Percentiles rank a stretch among this genome's conserved stretches.
These are phyloP conservation scores for Eilema sororculum DNA, from an alignment of 2,888 invertebrate genomes.

Conservation along the genomic window DNA sequence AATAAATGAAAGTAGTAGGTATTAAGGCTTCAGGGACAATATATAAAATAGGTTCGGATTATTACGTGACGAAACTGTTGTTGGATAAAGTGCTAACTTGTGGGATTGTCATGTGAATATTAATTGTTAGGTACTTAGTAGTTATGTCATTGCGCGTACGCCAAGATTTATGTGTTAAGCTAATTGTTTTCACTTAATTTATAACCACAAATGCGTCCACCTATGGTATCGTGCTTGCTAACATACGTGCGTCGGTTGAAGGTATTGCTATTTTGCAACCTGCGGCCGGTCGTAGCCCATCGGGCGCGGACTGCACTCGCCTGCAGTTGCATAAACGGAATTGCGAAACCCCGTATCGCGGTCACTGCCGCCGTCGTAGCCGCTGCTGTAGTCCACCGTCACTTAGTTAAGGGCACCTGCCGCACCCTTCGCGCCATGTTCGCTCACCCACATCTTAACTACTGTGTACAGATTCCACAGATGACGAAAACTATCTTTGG, in stretches of 20 bases:
- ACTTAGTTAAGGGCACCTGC: slow-evolving; percentile 72
- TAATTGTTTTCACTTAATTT: slow-evolving; percentile 50
- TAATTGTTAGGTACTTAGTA: slow-evolving; percentile 12
- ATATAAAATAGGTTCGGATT: slow-evolving; percentile 7
- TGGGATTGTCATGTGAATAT: slow-evolving; percentile 10
- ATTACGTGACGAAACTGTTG: neutral
- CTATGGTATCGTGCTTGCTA: slow-evolving; percentile 63
- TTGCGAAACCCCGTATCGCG: slow-evolving; percentile 82
- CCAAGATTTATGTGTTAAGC: slow-evolving; percentile 30
- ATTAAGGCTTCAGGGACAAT: slow-evolving; percentile 8
- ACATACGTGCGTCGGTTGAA: slow-evolving; percentile 65
- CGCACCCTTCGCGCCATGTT: slow-evolving; percentile 72
- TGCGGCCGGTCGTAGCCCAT: slow-evolving; percentile 72
- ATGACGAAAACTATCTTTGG: slow-evolving; percentile 14
- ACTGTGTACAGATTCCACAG: slow-evolving; percentile 19
- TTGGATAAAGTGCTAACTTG: slow-evolving; percentile 1
- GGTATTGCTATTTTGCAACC: slow-evolving; percentile 74
- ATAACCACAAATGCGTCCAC: slow-evolving; percentile 51
- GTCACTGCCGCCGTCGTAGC: slow-evolving; percentile 81
- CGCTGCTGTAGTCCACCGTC: slow-evolving; percentile 43
- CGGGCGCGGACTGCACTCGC: slow-evolving; percentile 78
- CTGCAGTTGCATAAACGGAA: slow-evolving; percentile 82
- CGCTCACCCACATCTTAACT: slow-evolving; percentile 31
- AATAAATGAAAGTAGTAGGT: slow-evolving; percentile 17
- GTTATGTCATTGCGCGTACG: slow-evolving; percentile 11